Percentiles rank a stretch among this genome's conserved stretches.
Conservation (phyloP, 2,888 invertebrate species). For the Caenorhabditis panamensis region DNA sequence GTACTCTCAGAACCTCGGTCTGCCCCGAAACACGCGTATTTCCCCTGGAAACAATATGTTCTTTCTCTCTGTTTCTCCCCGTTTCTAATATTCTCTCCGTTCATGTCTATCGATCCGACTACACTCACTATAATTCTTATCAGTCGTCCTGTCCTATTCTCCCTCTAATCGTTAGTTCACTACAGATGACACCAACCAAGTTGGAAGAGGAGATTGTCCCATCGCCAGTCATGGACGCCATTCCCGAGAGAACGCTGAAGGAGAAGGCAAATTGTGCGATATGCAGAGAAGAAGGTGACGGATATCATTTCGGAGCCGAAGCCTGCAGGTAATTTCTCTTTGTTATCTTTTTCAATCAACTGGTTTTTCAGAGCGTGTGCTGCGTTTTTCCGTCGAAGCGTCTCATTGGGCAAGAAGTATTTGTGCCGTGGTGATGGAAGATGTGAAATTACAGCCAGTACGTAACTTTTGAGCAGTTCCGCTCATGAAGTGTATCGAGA, state of each 20-base stretch:
- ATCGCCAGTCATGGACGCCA: constrained; percentile 5
- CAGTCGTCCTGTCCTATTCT: constrained; percentile 20
- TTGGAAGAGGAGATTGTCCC: constrained; percentile 17
- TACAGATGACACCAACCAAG: constrained; percentile 28
- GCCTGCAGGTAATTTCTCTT: constrained; percentile 47
- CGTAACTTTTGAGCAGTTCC: constrained; percentile 11
- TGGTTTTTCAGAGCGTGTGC: constrained; percentile 49
- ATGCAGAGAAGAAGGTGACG: constrained; percentile 52
- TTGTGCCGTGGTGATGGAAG: constrained; percentile 34
- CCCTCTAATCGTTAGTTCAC: constrained; percentile 14
- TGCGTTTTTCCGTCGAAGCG: constrained; percentile 59
- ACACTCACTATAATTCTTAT: constrained; percentile 37
- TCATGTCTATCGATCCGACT: constrained; percentile 4
- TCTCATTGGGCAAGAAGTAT: constrained; percentile 43
- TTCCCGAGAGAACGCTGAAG: background rate
- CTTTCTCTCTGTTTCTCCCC: background rate
- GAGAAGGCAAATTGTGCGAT: constrained; percentile 40
- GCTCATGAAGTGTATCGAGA: background rate
- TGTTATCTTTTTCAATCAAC: background rate
- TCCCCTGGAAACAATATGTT: constrained; percentile 13
- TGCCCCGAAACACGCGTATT: constrained; percentile 6
- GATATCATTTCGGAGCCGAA: constrained; percentile 60
- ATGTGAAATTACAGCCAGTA: constrained; percentile 52
- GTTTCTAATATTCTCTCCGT: background rate
- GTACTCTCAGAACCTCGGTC: constrained; percentile 14